Conservation (phyloP, 2,797 vertebrate genomes). For the Okamejei kenojei region DNA sequence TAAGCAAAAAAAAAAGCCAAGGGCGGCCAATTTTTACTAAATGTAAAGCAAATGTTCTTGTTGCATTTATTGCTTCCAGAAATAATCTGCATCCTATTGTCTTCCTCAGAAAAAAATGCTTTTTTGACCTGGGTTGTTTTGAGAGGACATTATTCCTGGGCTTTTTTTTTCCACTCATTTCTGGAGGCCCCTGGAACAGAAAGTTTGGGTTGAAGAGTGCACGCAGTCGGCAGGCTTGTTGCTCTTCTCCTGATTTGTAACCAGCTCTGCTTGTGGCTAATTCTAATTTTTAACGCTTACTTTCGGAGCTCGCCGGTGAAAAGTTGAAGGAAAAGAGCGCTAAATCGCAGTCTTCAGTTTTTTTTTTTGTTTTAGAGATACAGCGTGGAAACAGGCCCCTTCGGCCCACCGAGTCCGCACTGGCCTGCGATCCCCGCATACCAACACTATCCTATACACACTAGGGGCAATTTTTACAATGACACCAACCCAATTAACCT, state of each 20-base stretch:
- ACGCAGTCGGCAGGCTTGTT: background rate
- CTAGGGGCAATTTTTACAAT: too few species aligned
- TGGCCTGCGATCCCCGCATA: too few species aligned
- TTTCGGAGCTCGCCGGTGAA: background rate
- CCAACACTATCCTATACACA: too few species aligned
- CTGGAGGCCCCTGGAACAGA: background rate
- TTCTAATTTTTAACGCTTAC: background rate
- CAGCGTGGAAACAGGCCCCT: too few species aligned
- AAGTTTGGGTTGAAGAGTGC: background rate
- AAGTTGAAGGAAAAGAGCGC: background rate
- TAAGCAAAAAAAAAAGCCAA: background rate
- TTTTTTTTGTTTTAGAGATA: too few species aligned
- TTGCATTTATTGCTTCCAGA: constrained; percentile 32
- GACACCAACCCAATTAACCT: too few species aligned
- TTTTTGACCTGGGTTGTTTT: constrained; percentile 20
- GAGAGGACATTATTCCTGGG: constrained; percentile 16
- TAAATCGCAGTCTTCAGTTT: background rate
- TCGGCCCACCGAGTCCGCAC: too few species aligned
- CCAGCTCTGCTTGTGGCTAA: background rate
- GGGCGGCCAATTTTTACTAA: constrained; percentile 2
- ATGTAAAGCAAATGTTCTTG: constrained; percentile 29
- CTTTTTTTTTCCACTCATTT: constrained; percentile 26
- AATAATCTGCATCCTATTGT: constrained; percentile 32
- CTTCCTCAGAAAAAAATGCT: constrained; percentile 23
- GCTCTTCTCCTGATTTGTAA: background rate